Evolutionary conservation across 2,888 invertebrate genomes (phyloP), one percentile per base, ranked within the genome.

Genomic region (Leucophenga maculata): DNA sequence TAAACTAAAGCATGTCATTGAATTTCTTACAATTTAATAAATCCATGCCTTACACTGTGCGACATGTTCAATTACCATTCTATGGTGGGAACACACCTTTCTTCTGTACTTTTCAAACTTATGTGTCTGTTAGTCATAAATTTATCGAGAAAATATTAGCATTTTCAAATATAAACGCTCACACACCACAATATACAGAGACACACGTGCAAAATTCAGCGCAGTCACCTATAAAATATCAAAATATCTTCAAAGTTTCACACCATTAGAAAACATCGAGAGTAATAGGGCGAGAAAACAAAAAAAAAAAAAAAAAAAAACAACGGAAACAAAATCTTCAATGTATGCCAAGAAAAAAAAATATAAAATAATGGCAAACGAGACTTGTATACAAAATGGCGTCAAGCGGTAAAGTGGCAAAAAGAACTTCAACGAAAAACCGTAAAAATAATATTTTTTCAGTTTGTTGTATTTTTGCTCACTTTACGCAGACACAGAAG

Each of bases 201-300:
- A 18, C 20, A 55, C 55, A 55, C 26, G 55, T 55, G 55, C 26
- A 22, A 16, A 55, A 22, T 55, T 55, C 18, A 55, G 26, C 16
- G 22, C 20, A 55, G 14, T 20, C 55, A 22, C 14, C 55, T 55
- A 26, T 55, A 55, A 55, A 55, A 22, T 55, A 55, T 22, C 55
- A 55, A 55, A 55, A 55, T 22, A 55, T 55, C 11, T 55, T 22
- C 8, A 14, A 55, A n/a, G n/a, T n/a, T n/a, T n/a, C n/a, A n/a
- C n/a, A n/a, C n/a, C n/a, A n/a, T n/a, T n/a, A n/a, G n/a, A n/a
- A n/a, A n/a, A n/a, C n/a, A n/a, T n/a, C n/a, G n/a, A n/a, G n/a
- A n/a, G n/a, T n/a, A n/a, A n/a, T n/a, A n/a, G n/a, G n/a, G n/a
- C n/a, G n/a, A n/a, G n/a, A n/a, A n/a, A n/a, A n/a, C n/a, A n/a